phyloP scores from a whole-genome alignment of 2,888 invertebrate species.

The Cryptocheilus praepositus region DNA sequence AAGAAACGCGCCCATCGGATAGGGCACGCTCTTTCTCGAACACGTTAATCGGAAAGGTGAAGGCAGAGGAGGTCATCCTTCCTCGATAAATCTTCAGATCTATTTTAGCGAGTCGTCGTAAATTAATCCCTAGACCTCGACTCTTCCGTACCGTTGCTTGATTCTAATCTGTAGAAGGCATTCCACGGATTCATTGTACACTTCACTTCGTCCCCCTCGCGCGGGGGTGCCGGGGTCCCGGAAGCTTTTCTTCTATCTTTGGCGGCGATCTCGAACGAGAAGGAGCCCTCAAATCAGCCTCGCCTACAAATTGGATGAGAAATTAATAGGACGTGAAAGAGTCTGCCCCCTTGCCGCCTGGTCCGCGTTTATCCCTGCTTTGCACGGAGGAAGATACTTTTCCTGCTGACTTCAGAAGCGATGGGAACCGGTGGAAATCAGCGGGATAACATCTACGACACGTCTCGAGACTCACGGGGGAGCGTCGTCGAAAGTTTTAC shows the following conservation, averaged over 20 bases:
- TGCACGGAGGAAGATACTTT: neutral
- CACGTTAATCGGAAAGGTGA: neutral
- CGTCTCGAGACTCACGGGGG: conserved; percentile 10
- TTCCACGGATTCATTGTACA: conserved; percentile 41
- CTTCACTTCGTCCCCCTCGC: conserved; percentile 18
- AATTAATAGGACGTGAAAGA: conserved; percentile 50
- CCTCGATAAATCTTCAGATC: conserved; percentile 55
- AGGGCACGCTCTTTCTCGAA: neutral
- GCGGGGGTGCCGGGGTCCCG: conserved; percentile 6
- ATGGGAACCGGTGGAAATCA: conserved; percentile 2
- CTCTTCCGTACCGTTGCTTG: conserved; percentile 54
- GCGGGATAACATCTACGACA: conserved; percentile 29
- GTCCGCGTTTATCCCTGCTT: conserved; percentile 10
- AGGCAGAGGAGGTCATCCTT: conserved; percentile 40
- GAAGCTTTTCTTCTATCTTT: conserved; percentile 36
- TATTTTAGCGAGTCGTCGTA: conserved; percentile 55
- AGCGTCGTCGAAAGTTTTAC: too few relatives aligned
- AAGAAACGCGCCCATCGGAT: too few relatives aligned
- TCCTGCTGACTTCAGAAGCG: conserved; percentile 3
- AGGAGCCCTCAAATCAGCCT: conserved; percentile 32
- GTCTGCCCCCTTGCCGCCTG: conserved; percentile 12
- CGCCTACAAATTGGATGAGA: conserved; percentile 49
- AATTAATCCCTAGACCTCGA: conserved; percentile 56
- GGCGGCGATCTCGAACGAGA: conserved; percentile 22
- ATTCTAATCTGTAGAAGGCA: conserved; percentile 57